Evolutionary conservation across 2,888 invertebrate genomes (phyloP), one percentile per base, ranked within the genome.

Genomic region (Lepas anatifera): DNA sequence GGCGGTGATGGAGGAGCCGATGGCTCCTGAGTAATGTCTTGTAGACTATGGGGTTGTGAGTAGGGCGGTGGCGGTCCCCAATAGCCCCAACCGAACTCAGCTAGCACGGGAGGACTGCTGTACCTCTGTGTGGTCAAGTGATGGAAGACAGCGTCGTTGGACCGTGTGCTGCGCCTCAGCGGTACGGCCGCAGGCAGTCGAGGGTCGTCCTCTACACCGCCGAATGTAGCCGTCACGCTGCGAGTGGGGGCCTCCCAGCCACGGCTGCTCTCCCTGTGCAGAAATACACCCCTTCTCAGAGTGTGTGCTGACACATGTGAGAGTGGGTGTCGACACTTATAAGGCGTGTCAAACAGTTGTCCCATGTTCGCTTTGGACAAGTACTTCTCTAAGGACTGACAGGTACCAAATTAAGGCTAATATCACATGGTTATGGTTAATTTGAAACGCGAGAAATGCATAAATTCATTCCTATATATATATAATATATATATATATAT

Each of bases 21-120:
- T n/a, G 58, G 29, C 71, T 50, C 7, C 71, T 72, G 43, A 67
- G 71, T 22, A 27, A 73, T 66, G 66, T 73, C 73, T 46, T 74
- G 73, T 11, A 72, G 69, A 13, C 73, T 72, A 1, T 75, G 72
- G n/a, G 77, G 77, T 37, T 77, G 77, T 27, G 78, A 77, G 77
- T 93, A 93, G 0, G 92, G 92, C 0, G 93, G 92, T 0, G 92
- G 92, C 0, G 92, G 93, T 0, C 92, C 93, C 92, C 92, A 92
- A 27, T 91, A 78, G 81, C 86, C 80, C 6, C 73, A 67, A 46
- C 72, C 73, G 66, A 72, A 70, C 67, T 73, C 72, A n/a, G 72
- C 70, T 69, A 74, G 72, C 22, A 72, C 72, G 3, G 73, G 73
- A 7, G 73, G 70, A 71, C 92, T 85, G 18, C 78, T 76, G 10